Percentiles rank a stretch among this genome's conserved stretches.
Evolutionary conservation across 2,888 invertebrate genomes (phyloP).

Genomic region (Idaea aversata): DNA sequence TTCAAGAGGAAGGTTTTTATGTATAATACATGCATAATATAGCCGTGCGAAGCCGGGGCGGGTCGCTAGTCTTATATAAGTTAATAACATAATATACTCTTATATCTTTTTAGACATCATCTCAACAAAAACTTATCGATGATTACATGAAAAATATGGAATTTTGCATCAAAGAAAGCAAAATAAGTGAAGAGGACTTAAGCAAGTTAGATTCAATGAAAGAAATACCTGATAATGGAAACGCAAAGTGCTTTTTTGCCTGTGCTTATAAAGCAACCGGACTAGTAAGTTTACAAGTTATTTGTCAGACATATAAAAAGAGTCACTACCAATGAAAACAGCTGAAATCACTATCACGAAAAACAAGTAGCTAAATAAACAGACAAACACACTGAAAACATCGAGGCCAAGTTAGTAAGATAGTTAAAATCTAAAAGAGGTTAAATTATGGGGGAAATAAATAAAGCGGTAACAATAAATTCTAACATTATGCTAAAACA

Average conservation of each 20-base stretch:
- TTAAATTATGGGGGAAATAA: no score
- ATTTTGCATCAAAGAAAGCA: constrained; percentile 43
- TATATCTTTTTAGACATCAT: constrained; percentile 17
- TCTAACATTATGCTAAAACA: no score
- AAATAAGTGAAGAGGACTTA: constrained; percentile 44
- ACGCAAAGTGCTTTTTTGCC: constrained; percentile 66
- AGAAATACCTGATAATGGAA: constrained; percentile 47
- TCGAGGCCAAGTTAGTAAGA: no score
- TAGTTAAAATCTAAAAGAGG: no score
- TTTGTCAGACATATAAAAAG: neutral
- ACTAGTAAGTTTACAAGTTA: constrained; percentile 50
- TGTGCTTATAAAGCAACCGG: constrained; percentile 70
- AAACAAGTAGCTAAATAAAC: no score
- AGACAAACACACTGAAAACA: no score
- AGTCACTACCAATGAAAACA: neutral
- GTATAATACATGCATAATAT: no score
- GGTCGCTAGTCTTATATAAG: no score
- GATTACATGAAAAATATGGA: constrained; percentile 43
- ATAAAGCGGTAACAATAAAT: no score
- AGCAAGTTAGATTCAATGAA: constrained; percentile 39
- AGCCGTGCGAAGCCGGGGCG: no score
- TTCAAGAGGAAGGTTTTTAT: no score
- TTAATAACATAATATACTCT: neutral
- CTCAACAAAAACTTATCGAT: constrained; percentile 44
- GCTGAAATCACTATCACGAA: no score